These are phyloP conservation scores for Protosalanx chinensis DNA, from an alignment of 2,797 vertebrate species.

Conservation along the genomic window DNA sequence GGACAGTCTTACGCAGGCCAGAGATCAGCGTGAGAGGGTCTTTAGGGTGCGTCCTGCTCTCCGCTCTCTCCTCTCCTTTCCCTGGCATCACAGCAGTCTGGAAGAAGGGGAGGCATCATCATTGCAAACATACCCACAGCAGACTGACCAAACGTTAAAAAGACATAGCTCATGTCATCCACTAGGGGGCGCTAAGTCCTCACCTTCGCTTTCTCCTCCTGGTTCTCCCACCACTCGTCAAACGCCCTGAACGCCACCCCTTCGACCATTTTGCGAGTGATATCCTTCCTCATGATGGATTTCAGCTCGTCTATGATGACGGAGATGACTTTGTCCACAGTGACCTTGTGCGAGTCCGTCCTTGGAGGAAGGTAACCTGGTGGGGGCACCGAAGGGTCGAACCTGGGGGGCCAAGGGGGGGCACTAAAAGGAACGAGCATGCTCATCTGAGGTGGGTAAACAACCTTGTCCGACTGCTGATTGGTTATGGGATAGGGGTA, in stretches of 20 bases:
- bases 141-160: not conserved
- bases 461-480: constrained; percentile 76
- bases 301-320: constrained; percentile 86
- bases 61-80: constrained; percentile 74
- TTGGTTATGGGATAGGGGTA: constrained; percentile 75
- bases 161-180: not conserved
- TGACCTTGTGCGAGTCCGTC: constrained; percentile 81
- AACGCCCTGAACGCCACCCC: constrained; percentile 89
- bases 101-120: not conserved
- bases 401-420: constrained; percentile 82
- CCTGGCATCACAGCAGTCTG: constrained; percentile 78
- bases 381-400: constrained; percentile 87
- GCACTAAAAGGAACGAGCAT: constrained; percentile 51
- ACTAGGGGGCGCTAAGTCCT: constrained; percentile 2
- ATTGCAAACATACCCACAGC: not conserved
- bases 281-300: constrained; percentile 90
- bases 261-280: constrained; percentile 90
- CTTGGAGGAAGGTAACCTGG: constrained; percentile 76
- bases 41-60: constrained; percentile 75
- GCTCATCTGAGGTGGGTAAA: constrained; percentile 18
- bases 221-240: constrained; percentile 93
- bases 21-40: constrained; percentile 61
- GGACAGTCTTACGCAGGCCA: constrained; percentile 78
- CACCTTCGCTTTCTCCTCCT: constrained; percentile 86
- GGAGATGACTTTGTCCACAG: constrained; percentile 83